A percentile compares a stretch with the other conserved stretches of the same genome.
These are phyloP conservation scores for Chloebia gouldiae DNA, from an alignment of 2,113 vertebrate genomes.

Conservation along the genomic window DNA sequence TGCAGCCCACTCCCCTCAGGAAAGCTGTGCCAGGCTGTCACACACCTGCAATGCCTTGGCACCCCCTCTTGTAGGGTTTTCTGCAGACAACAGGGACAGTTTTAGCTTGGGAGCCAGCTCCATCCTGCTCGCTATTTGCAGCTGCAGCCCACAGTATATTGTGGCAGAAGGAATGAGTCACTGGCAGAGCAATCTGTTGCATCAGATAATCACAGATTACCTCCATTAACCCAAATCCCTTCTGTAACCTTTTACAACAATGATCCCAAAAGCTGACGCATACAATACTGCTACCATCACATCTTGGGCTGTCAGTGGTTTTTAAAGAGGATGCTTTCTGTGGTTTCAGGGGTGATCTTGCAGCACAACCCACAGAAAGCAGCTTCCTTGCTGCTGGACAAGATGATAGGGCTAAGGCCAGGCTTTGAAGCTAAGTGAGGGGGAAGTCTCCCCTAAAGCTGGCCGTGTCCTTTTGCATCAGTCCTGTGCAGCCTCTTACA, in stretches of 20 bases:
- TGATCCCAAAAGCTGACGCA: constrained; percentile 31
- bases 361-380: neutral
- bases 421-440: neutral
- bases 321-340: neutral
- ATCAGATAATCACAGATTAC: constrained; percentile 54
- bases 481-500: neutral
- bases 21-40: neutral
- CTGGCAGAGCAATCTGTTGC: constrained; percentile 43
- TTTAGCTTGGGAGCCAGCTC: neutral
- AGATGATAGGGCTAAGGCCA: neutral
- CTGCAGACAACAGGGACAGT: neutral
- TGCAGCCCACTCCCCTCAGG: neutral
- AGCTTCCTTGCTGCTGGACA: neutral
- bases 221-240: constrained; percentile 60
- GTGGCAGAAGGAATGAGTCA: constrained; percentile 56
- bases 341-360: neutral
- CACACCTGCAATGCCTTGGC: neutral
- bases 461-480: neutral
- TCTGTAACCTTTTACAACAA: constrained; percentile 35
- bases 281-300: neutral
- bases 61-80: neutral
- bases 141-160: neutral
- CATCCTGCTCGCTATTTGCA: constrained; percentile 23
- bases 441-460: neutral
- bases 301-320: neutral